A percentile compares a stretch with the other conserved stretches of the same genome.
phyloP scores from a whole-genome alignment of 2,797 vertebrate genomes.

The Tamandua tetradactyla region DNA sequence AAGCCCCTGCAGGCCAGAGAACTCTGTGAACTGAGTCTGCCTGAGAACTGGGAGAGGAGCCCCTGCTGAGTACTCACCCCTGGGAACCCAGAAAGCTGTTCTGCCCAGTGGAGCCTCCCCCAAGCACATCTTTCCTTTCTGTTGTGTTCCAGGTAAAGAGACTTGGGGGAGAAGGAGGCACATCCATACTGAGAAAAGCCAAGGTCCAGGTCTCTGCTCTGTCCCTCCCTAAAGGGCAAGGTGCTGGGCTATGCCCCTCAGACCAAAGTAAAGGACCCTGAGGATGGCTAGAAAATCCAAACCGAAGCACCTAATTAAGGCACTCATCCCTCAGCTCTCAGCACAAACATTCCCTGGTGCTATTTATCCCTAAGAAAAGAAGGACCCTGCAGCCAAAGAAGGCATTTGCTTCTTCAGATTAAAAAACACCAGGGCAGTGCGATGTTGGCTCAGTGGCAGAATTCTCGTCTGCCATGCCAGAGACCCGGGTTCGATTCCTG shows the following conservation, averaged over 20 bases:
- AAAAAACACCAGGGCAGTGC: background rate
- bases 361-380: background rate
- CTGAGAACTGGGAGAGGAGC: background rate
- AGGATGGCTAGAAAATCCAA: background rate
- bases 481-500: too few species aligned
- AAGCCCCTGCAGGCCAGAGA: background rate
- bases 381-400: background rate
- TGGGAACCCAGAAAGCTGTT: background rate
- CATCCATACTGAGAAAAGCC: fast-evolving
- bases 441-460: too few species aligned
- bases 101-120: background rate
- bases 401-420: background rate
- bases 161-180: background rate
- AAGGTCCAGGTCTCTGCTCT: background rate
- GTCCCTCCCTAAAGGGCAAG: background rate
- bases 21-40: background rate
- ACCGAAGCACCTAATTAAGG: too few species aligned
- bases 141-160: too few species aligned
- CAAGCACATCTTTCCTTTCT: fast-evolving
- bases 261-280: background rate
- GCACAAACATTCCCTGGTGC: too few species aligned
- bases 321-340: background rate
- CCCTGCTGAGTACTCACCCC: fast-evolving
- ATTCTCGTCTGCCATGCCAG: too few species aligned
- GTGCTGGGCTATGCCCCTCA: background rate